A percentile compares a stretch with the other conserved stretches of the same genome.
Conservation (phyloP, 2,113 vertebrate genomes). For the Ciconia boyciana region DNA sequence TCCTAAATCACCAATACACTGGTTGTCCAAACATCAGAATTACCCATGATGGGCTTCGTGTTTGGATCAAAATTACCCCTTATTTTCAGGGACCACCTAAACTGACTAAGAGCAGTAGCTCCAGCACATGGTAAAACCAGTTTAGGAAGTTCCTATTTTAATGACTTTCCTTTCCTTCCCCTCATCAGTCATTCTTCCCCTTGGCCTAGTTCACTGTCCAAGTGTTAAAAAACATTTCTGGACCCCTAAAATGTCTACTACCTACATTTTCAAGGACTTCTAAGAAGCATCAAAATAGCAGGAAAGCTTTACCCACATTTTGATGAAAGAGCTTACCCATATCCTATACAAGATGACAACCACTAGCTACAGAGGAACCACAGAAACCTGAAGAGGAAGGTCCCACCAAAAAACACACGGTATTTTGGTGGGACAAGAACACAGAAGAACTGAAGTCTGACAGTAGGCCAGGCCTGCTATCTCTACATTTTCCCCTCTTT, state of each 20-base stretch:
- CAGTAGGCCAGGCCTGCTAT: not conserved
- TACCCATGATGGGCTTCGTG: rapidly evolving
- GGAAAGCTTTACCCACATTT: not conserved
- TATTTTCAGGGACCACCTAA: not conserved
- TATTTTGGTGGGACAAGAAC: not conserved
- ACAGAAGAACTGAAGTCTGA: not conserved
- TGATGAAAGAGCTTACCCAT: not conserved
- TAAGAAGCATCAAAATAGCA: not conserved
- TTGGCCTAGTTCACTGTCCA: not conserved
- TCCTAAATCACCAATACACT: not conserved
- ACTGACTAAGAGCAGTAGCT: not conserved
- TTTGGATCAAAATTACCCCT: not conserved
- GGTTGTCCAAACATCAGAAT: not conserved
- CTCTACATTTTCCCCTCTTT: not conserved
- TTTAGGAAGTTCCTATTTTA: not conserved
- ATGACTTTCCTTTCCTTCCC: not conserved
- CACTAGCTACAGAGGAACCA: not conserved
- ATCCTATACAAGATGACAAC: not conserved
- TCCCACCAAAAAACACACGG: not conserved
- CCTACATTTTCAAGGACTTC: not conserved
- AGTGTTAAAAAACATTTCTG: not conserved
- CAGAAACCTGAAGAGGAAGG: not conserved
- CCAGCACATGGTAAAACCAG: not conserved
- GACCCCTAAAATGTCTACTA: not conserved
- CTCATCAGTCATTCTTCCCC: not conserved